Base-by-base conservation (phyloP, 37 sponge, comb jelly and placozoan species). In the Cliona cf. orientalis region DNA sequence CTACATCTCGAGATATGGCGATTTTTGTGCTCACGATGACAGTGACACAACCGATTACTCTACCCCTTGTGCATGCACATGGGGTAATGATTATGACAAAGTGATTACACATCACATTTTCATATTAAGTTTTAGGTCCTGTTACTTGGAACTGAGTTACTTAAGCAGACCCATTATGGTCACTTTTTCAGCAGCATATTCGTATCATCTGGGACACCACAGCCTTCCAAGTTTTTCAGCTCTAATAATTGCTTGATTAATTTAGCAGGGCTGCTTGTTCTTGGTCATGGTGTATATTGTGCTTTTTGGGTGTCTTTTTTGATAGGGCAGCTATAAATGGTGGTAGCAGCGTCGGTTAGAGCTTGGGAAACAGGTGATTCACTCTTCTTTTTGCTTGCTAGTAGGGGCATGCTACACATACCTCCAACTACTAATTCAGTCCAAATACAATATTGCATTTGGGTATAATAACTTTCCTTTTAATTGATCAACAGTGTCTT, bases 211-310 rank as follows among this genome's bases (percentile, higher is more conserved):
- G 63, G 35, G 11, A 78, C 65, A 6, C 55, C 40, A 11, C 21
- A 14, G 23, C 39, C 14, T 31, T 57, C 31, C 14, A 75, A 61
- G 34, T 39, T 39, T 44, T 78, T 45, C 42, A 78, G 34, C 4
- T 78, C 78, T 12, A 26, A 42, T 46, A 78, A 38, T 31, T 78
- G 78, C 44, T 41, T 78, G 65, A 75, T 75, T 21, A 75, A 28
- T 23, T 35, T 78, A 25, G 65, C 55, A 29, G 73, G 46, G 56
- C 70, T 69, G 23, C 9, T 69, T 39, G 14, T 7, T 11, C 11
- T 4, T 11, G 9, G 12, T 5, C 29, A 11, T 69, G 70, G 40
- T 69, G 14, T 38, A 69, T 35, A 17, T 9, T 11, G 73, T 23
- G 25, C 14, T 9, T 40, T 11, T 41, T 14, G 32, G 32, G 65